Evolutionary conservation across 2,797 vertebrate genomes (phyloP), one percentile per base, ranked within the genome.

Genomic region (Melanotaenia nigrans): DNA sequence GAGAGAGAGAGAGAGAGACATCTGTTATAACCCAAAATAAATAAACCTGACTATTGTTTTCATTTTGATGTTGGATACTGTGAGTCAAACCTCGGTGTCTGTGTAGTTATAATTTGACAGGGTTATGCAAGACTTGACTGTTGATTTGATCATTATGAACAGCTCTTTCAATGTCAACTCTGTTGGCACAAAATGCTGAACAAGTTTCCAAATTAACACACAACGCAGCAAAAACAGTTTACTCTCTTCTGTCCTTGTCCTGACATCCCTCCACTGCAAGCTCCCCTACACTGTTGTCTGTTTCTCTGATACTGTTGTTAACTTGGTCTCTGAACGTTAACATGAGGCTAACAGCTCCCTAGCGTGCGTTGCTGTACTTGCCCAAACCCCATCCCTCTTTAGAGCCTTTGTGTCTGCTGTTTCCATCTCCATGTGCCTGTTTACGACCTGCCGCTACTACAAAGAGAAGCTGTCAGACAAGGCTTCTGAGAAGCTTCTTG

Each of bases 301-400:
- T 78, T 71, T 68, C 71, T 71, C 71, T 38, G 73, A 81, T 65
- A 79, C 75, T n/a, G 83, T 57, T 45, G 82, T 81, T 75, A 76
- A 75, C 54, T n/a, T n/a, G n/a, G n/a, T 88, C 78, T 78, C 67
- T 57, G 36, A 58, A 9, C 33, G 64, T 61, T 61, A 72, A 75
- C 78, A 75, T 54, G 59, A 63, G 40, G 2, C 1, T 65, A 72
- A 64, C 56, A 40, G 69, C 77, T 82, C 65, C 47, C 68, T 65
- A 28, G 78, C 66, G 51, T 76, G 68, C 60, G 1, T 62, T 3
- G 10, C 42, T 63, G 25, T 10, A 28, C n/a, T 47, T 18, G n/a
- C 75, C 74, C 51, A 42, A 71, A 54, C 74, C 45, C 33, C 0
- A 22, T 53, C 71, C 58, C 75, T 67, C 58, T 40, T 78, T 24